Conservation (phyloP, 2,888 invertebrate genomes). For the Nematopogon swammerdamellus region DNA sequence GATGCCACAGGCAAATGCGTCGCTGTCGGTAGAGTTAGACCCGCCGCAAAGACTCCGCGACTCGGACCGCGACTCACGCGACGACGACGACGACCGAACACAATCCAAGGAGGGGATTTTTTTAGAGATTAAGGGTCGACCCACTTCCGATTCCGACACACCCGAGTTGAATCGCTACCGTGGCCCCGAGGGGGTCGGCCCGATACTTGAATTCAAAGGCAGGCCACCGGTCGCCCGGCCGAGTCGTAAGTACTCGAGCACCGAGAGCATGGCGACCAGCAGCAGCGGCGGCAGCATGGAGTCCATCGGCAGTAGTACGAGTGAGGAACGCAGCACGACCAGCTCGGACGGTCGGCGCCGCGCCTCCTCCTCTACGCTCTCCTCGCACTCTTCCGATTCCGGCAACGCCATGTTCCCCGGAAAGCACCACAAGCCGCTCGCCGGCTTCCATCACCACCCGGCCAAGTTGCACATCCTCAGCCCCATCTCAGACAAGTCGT, state of each 20-base stretch:
- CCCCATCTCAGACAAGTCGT: slow-evolving; percentile 87
- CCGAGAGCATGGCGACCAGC: slow-evolving; percentile 84
- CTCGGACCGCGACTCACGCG: slow-evolving; percentile 53
- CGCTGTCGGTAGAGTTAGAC: slow-evolving; percentile 43
- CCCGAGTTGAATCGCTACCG: slow-evolving; percentile 53
- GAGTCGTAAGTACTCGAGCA: slow-evolving; percentile 68
- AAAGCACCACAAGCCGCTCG: slow-evolving; percentile 60
- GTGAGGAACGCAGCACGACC: slow-evolving; percentile 82
- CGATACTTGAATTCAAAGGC: slow-evolving; percentile 62
- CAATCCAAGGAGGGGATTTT: slow-evolving; percentile 66
- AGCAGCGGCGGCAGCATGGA: slow-evolving; percentile 88
- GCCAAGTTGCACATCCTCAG: slow-evolving; percentile 81
- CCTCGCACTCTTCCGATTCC: slow-evolving; percentile 84
- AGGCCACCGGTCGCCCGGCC: slow-evolving; percentile 51
- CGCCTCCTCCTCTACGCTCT: slow-evolving; percentile 79
- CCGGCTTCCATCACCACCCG: slow-evolving; percentile 70
- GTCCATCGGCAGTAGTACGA: slow-evolving; percentile 81
- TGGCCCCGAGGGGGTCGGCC: slow-evolving; percentile 55
- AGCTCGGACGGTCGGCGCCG: slow-evolving; percentile 82
- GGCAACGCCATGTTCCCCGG: slow-evolving; percentile 60
- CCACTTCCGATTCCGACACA: slow-evolving; percentile 56
- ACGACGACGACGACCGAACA: slow-evolving; percentile 69
- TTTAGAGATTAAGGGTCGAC: slow-evolving; percentile 71
- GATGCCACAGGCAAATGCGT: slow-evolving; percentile 42
- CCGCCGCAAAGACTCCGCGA: slow-evolving; percentile 49